Conservation (phyloP, 2,797 vertebrate species). For the Lagorchestes hirsutus region DNA sequence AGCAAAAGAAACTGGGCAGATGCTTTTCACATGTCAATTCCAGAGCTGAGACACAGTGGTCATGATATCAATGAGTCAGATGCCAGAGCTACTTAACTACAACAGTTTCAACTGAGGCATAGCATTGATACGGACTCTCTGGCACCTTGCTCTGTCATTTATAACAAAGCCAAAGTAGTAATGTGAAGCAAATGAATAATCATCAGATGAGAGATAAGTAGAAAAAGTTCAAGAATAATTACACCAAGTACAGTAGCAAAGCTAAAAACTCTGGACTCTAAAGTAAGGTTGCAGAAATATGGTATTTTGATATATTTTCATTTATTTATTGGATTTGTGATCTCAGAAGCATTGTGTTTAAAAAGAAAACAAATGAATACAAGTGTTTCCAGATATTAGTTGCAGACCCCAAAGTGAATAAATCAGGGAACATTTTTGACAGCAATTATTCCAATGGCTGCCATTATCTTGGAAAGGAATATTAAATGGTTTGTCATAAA, state of each 20-base stretch:
- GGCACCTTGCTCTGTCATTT: conserved; percentile 46
- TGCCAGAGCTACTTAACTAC: conserved; percentile 21
- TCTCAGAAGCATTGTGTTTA: conserved; percentile 48
- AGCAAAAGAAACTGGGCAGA: conserved; percentile 66
- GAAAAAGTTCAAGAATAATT: conserved; percentile 50
- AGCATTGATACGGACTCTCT: background rate
- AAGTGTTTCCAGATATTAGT: conserved; percentile 52
- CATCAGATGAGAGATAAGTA: conserved; percentile 50
- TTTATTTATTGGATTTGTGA: conserved; percentile 44
- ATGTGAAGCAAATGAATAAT: conserved; percentile 41
- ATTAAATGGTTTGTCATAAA: conserved; percentile 9
- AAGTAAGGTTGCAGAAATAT: conserved; percentile 22
- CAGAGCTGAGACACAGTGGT: background rate
- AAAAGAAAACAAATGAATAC: conserved; percentile 61
- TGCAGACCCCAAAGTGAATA: conserved; percentile 48
- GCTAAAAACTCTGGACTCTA: conserved; percentile 1
- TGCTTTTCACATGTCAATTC: conserved; percentile 65
- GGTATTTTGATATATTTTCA: background rate
- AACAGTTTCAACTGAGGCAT: background rate
- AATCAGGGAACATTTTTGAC: conserved; percentile 24
- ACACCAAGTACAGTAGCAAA: conserved; percentile 22
- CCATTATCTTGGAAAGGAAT: conserved; percentile 47
- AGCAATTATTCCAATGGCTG: conserved; percentile 35
- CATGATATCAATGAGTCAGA: background rate
- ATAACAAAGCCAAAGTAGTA: conserved; percentile 42